Base-by-base conservation (phyloP, 1,140 invertebrate genomes). In the Aphaenogaster floridana region DNA sequence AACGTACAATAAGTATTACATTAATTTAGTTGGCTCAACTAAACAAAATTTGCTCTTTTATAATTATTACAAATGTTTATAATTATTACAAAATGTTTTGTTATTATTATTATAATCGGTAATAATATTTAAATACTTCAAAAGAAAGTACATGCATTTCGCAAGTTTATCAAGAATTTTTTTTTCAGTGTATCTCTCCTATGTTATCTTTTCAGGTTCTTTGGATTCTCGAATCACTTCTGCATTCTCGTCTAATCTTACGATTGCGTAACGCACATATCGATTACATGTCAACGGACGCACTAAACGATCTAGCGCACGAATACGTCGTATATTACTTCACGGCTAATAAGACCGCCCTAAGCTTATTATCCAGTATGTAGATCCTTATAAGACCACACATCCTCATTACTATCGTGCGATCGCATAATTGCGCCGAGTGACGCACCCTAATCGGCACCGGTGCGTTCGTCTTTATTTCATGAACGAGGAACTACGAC, bases 401-500 rank as follows among this genome's bases (percentile, higher is more conserved):
- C 8, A 45, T 57, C 21, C 21, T 48, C 57, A 1, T 81, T 71
- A 34, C 63, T 13, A n/a, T 1, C n/a, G 3, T 36, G 15, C 66
- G 50, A 71, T 57, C 36, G 50, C 36, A 28, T 48, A 42, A 81
- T 57, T n/a, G 7, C 34, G 2, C 7, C 21, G 7, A 59, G 28
- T 42, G 52, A 59, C 68, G 11, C 52, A 13, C 39, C 21, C 79
- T 61, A 63, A 84, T 59, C 39, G 52, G 4, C 42, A n/a, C 2
- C 1, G 21, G 4, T 13, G 15, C 57, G 28, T 76, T 63, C 34
- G 13, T 63, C 69, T 84, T 84, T 42, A 50, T 74, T 76, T 42
- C 54, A n/a, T 36, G 3, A 42, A 61, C 68, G 21, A 61, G 57
- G 11, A 61, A 34, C 39, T 15, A 74, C 84, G 77, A 86, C 48